Conservation (phyloP, 2,113 vertebrate species). For the Tor tambroides region DNA sequence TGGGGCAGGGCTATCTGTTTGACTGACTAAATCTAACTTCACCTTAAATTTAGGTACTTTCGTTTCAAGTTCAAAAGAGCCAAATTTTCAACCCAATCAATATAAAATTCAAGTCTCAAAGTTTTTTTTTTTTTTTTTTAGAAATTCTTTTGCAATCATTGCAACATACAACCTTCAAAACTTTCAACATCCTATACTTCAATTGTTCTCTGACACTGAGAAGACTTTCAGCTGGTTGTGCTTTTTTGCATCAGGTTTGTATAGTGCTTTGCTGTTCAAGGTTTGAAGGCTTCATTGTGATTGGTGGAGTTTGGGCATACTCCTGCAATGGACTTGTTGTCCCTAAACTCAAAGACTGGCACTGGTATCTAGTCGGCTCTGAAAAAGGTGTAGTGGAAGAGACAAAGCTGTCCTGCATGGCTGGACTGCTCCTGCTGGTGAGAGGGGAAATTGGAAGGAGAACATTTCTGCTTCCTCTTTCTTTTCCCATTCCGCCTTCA, state of each 20-base stretch:
- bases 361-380: slow-evolving; percentile 66
- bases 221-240: slow-evolving; percentile 51
- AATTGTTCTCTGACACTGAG: slow-evolving; percentile 37
- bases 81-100: neutral
- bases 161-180: slow-evolving; percentile 12
- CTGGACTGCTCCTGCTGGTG: slow-evolving; percentile 64
- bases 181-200: neutral
- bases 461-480: slow-evolving; percentile 36
- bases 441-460: slow-evolving; percentile 24
- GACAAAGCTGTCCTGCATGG: slow-evolving; percentile 73
- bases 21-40: neutral
- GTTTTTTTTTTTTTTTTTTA: neutral
- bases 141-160: neutral
- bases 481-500: slow-evolving; percentile 4
- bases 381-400: slow-evolving; percentile 75
- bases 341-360: slow-evolving; percentile 59
- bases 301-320: slow-evolving; percentile 55
- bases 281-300: slow-evolving; percentile 62
- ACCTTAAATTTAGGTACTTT: neutral
- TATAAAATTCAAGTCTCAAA: neutral
- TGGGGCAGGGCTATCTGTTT: neutral
- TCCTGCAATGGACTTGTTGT: slow-evolving; percentile 51
- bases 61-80: neutral
- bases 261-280: slow-evolving; percentile 47
- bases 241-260: slow-evolving; percentile 67